Percentiles rank a stretch among this genome's conserved stretches.
Evolutionary conservation across 2,113 vertebrate species (phyloP).

Genomic region (Edolisoma coerulescens): DNA sequence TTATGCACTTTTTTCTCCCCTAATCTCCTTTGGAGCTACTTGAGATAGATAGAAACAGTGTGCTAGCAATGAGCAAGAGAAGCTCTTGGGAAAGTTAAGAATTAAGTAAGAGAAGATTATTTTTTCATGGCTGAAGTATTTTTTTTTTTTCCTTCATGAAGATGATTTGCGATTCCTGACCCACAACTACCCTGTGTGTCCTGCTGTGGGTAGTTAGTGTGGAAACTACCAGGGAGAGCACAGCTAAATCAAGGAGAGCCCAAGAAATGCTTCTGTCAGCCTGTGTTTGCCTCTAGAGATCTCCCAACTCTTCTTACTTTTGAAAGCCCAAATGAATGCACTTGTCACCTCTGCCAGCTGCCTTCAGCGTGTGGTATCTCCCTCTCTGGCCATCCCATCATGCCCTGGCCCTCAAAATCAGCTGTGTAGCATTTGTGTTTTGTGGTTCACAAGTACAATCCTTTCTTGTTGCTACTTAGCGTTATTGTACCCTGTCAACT

Average conservation of each 20-base stretch:
- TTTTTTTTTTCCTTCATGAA: neutral
- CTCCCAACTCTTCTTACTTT: neutral
- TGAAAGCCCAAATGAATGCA: neutral
- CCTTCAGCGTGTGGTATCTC: neutral
- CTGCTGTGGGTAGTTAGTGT: neutral
- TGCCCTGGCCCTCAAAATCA: neutral
- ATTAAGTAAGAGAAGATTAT: neutral
- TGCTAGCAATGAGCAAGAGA: neutral
- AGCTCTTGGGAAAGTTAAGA: neutral
- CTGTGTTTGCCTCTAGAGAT: neutral
- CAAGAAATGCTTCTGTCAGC: neutral
- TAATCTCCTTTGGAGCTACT: neutral
- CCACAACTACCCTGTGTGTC: too few relatives aligned
- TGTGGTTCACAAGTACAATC: neutral
- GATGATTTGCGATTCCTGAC: neutral
- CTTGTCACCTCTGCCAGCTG: neutral
- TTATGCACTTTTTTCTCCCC: neutral
- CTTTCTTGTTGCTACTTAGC: neutral
- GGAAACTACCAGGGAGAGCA: neutral
- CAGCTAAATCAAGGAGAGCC: neutral
- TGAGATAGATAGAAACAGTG: neutral
- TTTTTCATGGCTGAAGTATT: neutral
- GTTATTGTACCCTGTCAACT: neutral
- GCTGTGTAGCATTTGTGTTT: neutral
- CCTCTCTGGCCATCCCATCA: neutral